Percentiles rank a stretch among this genome's conserved stretches.
Conservation (phyloP, 2,797 vertebrate genomes). For the Limnodromus scolopaceus region DNA sequence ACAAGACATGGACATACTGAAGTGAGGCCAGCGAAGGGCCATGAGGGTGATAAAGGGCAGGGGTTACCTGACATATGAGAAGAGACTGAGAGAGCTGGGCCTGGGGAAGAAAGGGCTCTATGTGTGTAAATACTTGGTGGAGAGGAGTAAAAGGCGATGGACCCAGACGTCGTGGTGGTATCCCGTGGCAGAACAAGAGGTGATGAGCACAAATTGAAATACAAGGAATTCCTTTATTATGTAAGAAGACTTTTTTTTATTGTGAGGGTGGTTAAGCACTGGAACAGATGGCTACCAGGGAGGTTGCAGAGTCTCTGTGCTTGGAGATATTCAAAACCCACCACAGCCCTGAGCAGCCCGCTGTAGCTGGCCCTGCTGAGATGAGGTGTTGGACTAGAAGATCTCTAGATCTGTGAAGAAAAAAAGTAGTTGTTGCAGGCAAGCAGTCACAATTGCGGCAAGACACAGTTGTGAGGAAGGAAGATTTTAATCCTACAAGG, state of each 20-base stretch:
- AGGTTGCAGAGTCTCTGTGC: neutral
- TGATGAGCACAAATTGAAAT: neutral
- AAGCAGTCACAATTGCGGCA: neutral
- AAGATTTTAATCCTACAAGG: neutral
- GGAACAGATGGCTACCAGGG: neutral
- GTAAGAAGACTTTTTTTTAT: neutral
- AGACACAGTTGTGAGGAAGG: neutral
- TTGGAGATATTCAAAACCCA: neutral
- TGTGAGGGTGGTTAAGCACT: neutral
- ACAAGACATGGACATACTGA: neutral
- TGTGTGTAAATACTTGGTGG: neutral
- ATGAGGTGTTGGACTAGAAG: neutral
- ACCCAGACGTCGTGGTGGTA: neutral
- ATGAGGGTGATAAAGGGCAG: neutral
- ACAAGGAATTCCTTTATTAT: neutral
- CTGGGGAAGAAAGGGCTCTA: neutral
- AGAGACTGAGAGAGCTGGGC: neutral
- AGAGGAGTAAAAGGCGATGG: neutral
- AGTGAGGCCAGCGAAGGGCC: neutral
- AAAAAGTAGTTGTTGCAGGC: neutral
- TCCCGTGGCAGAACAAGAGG: neutral
- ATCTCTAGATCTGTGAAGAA: neutral
- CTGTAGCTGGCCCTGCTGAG: neutral
- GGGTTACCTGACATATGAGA: neutral
- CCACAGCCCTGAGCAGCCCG: neutral